phyloP scores from a whole-genome alignment of 2,113 vertebrate species.

The Prolemur simus region DNA sequence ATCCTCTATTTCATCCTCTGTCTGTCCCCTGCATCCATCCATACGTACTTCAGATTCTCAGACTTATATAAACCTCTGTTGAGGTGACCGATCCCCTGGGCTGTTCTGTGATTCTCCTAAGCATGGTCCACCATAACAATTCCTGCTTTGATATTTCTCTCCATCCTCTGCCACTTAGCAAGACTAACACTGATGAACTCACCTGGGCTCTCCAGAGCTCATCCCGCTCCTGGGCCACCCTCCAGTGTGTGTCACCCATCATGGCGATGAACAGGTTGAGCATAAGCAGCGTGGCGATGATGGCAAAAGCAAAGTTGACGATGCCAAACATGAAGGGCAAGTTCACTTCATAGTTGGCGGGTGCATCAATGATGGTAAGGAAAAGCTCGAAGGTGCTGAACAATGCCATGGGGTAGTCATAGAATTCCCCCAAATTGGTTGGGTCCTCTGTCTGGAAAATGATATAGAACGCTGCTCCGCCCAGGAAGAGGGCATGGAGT shows the following conservation, averaged over 20 bases:
- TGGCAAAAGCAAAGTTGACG: conserved; percentile 89
- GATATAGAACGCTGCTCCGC: conserved; percentile 89
- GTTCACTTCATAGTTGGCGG: conserved; percentile 90
- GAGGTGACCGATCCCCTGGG: background rate
- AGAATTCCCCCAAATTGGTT: conserved; percentile 86
- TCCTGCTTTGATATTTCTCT: background rate
- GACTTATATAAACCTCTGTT: background rate
- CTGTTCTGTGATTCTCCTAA: background rate
- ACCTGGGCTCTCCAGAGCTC: conserved; percentile 97
- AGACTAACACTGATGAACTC: background rate
- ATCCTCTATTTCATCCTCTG: background rate
- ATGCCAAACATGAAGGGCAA: conserved; percentile 90
- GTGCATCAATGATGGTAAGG: conserved; percentile 93
- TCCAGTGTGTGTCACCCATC: conserved; percentile 97
- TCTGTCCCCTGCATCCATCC: background rate
- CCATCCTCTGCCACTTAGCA: background rate
- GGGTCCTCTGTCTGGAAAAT: conserved; percentile 94
- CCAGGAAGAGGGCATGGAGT: background rate
- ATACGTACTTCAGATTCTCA: background rate
- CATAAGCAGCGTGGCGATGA: conserved; percentile 93
- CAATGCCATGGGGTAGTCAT: conserved; percentile 90
- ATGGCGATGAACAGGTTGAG: conserved; percentile 96
- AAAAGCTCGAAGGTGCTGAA: conserved; percentile 95
- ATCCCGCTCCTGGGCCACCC: conserved; percentile 93
- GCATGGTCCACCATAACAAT: background rate